Evolutionary conservation across 2,888 invertebrate genomes (phyloP).

Genomic region (Calameuta idolon): DNA sequence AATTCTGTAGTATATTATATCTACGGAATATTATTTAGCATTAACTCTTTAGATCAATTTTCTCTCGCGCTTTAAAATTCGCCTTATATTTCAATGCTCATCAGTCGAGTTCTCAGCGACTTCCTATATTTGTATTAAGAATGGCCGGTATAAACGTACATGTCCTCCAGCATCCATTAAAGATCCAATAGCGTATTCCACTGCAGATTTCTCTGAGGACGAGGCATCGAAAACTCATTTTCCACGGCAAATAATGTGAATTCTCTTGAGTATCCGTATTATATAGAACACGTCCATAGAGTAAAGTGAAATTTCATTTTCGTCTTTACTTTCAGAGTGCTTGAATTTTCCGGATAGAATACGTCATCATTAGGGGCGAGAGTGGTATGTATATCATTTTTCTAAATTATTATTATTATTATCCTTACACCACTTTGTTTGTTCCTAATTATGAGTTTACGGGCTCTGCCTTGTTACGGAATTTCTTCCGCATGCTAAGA

Average conservation of each 20-base stretch:
- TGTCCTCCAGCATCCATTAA: neutral
- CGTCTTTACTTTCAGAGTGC: neutral
- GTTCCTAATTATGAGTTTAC: neutral
- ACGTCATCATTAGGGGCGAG: no score
- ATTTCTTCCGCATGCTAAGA: no score
- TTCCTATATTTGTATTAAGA: neutral
- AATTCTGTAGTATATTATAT: neutral
- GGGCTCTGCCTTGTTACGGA: neutral
- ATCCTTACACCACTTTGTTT: neutral
- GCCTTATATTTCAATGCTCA: neutral
- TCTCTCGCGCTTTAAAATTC: neutral
- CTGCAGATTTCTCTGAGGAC: constrained; percentile 34
- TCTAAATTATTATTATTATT: no score
- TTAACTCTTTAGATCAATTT: neutral
- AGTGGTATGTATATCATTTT: no score
- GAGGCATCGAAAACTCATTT: constrained; percentile 37
- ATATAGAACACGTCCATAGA: neutral
- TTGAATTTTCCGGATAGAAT: neutral
- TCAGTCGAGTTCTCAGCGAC: neutral
- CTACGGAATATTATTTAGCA: neutral
- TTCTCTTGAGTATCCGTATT: neutral
- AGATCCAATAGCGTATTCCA: constrained; percentile 11
- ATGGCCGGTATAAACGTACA: no score
- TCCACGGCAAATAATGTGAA: constrained; percentile 33
- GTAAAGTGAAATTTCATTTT: neutral